Base-by-base conservation (phyloP, 2,113 vertebrate genomes). In the Apus apus region DNA sequence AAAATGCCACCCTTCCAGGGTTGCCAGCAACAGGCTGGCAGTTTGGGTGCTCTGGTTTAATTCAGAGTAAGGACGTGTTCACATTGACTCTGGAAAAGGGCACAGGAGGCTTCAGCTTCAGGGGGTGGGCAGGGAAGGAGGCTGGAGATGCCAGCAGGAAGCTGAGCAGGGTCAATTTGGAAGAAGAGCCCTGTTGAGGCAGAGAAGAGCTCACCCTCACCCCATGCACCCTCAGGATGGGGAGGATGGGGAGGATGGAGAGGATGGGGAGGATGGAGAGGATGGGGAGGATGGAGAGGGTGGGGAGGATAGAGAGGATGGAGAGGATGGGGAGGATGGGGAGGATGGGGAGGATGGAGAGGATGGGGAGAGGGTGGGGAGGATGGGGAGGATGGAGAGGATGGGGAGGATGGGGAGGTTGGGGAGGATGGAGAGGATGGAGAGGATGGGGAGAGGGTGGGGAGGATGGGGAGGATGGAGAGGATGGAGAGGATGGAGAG, bases 61-160 rank as follows among this genome's bases (percentile, higher is more conserved):
- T 66, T 43, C 36, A n/a, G 36, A 81, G 26, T 38, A 54, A 71
- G 70, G 21, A 40, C 74, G 70, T 32, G 29, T 50, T 74, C 23
- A 51, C 51, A 48, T 3, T 40, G 64, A 9, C 30, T 61, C 50
- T 0, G 5, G 45, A 73, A 40, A 36, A 71, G 23, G 23, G 14
- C 34, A 46, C 1, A 6, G 48, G 70, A 54, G 17, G 36, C 45
- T 92, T 36, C 67, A 57, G 58, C 32, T 85, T 34, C 32, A 18
- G 50, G 29, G 83, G 29, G 34, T 8, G 25, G 78, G 48, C 78
- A 74, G 70, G 14, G 57, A 34, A 56, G 30, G 45, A 57, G 34
- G 51, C 10, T 20, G 72, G 76, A 10, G 9, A 1, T 32, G 54
- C 25, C 15, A 3, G 10, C 0, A 0, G 45, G 58, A 76, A 53